Evolutionary conservation across 2,888 invertebrate species (phyloP).

Genomic region (Drosophila sordidapex): DNA sequence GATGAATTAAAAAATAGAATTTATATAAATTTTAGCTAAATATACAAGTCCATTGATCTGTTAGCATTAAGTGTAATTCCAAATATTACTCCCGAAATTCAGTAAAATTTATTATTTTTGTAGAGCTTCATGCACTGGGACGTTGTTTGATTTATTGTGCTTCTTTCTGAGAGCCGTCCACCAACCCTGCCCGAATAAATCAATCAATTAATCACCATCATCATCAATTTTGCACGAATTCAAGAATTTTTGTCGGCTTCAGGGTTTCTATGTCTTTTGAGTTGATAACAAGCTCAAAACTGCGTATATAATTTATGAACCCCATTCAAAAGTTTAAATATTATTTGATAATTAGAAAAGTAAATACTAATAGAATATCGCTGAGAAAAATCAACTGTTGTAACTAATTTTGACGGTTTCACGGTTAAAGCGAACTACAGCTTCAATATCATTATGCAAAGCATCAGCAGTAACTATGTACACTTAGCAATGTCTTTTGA

Average conservation of each 20-base stretch:
- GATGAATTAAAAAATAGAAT: background rate
- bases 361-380: background rate
- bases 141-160: background rate
- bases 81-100: background rate
- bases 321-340: background rate
- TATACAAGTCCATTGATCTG: background rate
- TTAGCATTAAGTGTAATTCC: background rate
- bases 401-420: background rate
- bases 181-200: background rate
- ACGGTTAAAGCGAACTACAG: background rate
- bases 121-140: background rate
- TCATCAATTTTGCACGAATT: background rate
- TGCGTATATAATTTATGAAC: background rate
- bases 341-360: background rate
- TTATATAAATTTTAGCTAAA: background rate
- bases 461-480: slow-evolving; percentile 1
- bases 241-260: background rate
- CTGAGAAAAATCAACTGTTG: background rate
- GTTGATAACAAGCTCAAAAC: background rate
- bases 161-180: background rate
- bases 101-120: background rate
- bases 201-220: background rate
- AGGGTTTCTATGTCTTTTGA: background rate
- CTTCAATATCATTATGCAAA: background rate
- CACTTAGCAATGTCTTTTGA: slow-evolving; percentile 12